phyloP scores from a whole-genome alignment of 2,888 invertebrate species.

The Polydrusus cervinus region DNA sequence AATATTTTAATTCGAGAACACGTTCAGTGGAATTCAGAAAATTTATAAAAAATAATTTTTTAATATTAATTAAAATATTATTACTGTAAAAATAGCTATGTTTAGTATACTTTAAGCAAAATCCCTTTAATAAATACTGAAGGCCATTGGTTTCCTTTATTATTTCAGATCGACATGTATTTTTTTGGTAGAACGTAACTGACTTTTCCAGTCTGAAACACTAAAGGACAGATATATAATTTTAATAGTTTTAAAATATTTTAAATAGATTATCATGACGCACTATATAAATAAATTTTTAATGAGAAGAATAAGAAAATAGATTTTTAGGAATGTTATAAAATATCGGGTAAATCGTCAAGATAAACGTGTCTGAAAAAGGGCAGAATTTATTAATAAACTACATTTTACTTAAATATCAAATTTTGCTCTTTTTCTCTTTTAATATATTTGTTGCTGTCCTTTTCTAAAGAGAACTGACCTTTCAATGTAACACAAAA shows the following conservation, averaged over 20 bases:
- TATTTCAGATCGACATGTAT: constrained; percentile 62
- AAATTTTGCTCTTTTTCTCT: constrained; percentile 5
- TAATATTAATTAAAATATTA: constrained; percentile 64
- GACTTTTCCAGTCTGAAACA: constrained; percentile 15
- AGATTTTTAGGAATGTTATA: constrained; percentile 12
- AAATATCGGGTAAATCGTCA: background rate
- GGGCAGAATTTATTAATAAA: background rate
- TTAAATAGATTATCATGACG: constrained; percentile 74
- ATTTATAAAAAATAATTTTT: constrained; percentile 65
- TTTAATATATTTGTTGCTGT: constrained; percentile 10
- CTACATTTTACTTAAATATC: constrained; percentile 20
- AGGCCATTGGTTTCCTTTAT: constrained; percentile 63
- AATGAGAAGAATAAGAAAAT: constrained; percentile 27
- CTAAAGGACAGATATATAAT: constrained; percentile 41
- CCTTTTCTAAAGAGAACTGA: too few relatives aligned
- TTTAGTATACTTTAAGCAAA: constrained; percentile 68
- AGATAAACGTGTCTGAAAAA: background rate
- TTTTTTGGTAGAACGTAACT: background rate
- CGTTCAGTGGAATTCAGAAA: constrained; percentile 72
- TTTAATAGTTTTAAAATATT: constrained; percentile 57
- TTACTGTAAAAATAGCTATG: constrained; percentile 68
- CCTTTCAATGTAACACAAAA: too few relatives aligned
- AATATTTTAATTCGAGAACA: constrained; percentile 72
- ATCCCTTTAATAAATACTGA: constrained; percentile 64
- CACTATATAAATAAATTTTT: constrained; percentile 63